Conservation (phyloP, 2,113 vertebrate species). For the Hyaena hyaena region DNA sequence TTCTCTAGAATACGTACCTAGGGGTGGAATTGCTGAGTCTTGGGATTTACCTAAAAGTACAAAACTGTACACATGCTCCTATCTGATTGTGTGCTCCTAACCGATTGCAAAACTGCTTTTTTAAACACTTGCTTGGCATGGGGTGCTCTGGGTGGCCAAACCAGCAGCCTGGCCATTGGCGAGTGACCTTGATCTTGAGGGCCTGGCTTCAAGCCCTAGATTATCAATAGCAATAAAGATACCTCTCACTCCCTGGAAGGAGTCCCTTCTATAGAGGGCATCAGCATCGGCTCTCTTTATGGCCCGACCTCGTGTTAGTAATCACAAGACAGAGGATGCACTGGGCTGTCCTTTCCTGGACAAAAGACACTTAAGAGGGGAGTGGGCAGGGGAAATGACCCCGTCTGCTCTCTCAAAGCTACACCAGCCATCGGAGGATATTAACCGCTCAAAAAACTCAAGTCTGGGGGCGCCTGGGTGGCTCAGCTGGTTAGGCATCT, state of each 20-base stretch:
- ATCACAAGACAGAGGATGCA: slow-evolving; percentile 16
- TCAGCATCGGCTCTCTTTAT: slow-evolving; percentile 51
- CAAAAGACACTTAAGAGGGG: background rate
- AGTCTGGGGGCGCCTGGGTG: background rate
- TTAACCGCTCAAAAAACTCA: background rate
- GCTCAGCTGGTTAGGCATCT: no score
- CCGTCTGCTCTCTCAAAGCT: background rate
- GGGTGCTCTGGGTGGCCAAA: background rate
- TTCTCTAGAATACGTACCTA: background rate
- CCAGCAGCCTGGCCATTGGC: background rate
- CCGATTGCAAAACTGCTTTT: slow-evolving; percentile 45
- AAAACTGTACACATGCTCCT: background rate
- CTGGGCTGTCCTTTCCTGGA: background rate
- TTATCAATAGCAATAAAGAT: slow-evolving; percentile 15
- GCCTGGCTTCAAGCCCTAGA: background rate
- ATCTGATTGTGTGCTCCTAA: background rate
- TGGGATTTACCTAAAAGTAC: slow-evolving; percentile 28
- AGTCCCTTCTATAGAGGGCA: background rate
- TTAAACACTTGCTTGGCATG: background rate
- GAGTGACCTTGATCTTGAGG: background rate
- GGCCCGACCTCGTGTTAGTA: background rate
- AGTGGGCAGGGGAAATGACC: background rate
- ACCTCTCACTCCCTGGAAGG: background rate
- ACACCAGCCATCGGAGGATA: background rate
- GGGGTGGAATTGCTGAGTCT: background rate